A percentile compares a stretch with the other conserved stretches of the same genome.
phyloP scores from a whole-genome alignment of 2,888 invertebrate genomes.

The Leptinotarsa juncta region DNA sequence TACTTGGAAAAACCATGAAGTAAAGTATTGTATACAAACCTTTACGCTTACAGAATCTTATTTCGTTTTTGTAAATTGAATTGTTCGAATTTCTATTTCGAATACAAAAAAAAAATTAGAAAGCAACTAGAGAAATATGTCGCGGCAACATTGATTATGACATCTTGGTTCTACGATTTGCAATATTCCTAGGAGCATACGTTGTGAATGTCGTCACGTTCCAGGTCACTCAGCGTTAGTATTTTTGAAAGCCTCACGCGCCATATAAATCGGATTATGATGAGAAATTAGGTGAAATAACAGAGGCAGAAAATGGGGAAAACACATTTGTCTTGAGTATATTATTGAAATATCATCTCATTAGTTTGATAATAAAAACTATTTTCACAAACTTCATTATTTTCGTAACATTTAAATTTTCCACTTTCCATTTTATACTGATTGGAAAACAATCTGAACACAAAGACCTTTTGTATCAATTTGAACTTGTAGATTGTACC shows the following conservation, averaged over 20 bases:
- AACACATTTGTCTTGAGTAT: background rate
- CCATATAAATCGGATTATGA: conserved; percentile 13
- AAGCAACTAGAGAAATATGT: background rate
- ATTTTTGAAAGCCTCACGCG: conserved; percentile 16
- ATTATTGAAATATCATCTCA: background rate
- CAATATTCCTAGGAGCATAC: conserved; percentile 17
- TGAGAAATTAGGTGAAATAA: background rate
- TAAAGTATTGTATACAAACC: too few species aligned
- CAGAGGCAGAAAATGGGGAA: background rate
- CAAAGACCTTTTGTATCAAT: too few species aligned
- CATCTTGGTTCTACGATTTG: conserved; percentile 10
- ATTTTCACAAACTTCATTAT: too few species aligned
- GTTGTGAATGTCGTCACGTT: conserved; percentile 22
- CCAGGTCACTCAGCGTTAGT: conserved; percentile 5
- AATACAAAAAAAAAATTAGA: background rate
- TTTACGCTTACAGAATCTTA: too few species aligned
- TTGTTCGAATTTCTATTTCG: too few species aligned
- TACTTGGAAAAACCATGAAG: too few species aligned
- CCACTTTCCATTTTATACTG: too few species aligned
- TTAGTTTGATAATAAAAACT: too few species aligned
- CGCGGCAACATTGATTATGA: background rate
- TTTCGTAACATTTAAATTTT: too few species aligned
- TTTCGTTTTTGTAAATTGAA: too few species aligned
- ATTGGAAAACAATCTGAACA: too few species aligned
- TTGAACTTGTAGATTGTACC: too few species aligned